These are phyloP conservation scores for Atherinomorus stipes DNA, from an alignment of 2,113 vertebrate species.

Conservation along the genomic window DNA sequence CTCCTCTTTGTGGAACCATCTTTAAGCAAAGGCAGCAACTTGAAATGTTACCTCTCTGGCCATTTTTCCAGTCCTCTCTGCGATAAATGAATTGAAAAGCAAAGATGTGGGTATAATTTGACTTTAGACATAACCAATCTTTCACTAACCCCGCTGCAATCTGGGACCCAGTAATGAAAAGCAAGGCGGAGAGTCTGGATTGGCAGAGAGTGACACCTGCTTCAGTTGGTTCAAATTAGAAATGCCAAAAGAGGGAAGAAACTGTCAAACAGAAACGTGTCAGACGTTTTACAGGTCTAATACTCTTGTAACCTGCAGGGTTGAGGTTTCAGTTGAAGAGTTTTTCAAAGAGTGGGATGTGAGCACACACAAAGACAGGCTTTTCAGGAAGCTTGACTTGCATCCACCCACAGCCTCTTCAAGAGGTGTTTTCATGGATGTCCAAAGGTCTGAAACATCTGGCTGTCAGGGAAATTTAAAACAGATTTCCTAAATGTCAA, in stretches of 20 bases:
- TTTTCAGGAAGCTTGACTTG: no score
- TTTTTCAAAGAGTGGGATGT: conserved; percentile 54
- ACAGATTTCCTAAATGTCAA: no score
- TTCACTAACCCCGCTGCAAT: conserved; percentile 70
- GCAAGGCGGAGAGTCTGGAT: conserved; percentile 58
- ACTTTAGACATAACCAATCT: conserved; percentile 84
- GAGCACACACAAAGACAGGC: conserved; percentile 18
- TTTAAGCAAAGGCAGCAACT: conserved; percentile 60
- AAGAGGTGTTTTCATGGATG: no score
- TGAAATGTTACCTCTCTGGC: conserved; percentile 58
- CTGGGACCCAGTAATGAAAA: conserved; percentile 77
- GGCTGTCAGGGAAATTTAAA: no score
- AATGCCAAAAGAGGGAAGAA: conserved; percentile 78
- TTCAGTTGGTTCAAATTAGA: conserved; percentile 82
- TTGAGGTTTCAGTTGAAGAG: conserved; percentile 61
- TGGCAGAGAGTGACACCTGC: conserved; percentile 83
- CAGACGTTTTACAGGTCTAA: conserved; percentile 71
- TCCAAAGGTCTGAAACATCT: no score
- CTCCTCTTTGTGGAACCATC: conserved; percentile 53
- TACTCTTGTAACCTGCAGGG: conserved; percentile 61
- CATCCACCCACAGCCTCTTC: no score
- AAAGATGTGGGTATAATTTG: conserved; percentile 80
- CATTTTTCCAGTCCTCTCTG: conserved; percentile 40
- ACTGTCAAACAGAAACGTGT: conserved; percentile 76
- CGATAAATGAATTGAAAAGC: conserved; percentile 76